Conservation (phyloP, 2,797 vertebrate genomes). For the Sibirionetta formosa region DNA sequence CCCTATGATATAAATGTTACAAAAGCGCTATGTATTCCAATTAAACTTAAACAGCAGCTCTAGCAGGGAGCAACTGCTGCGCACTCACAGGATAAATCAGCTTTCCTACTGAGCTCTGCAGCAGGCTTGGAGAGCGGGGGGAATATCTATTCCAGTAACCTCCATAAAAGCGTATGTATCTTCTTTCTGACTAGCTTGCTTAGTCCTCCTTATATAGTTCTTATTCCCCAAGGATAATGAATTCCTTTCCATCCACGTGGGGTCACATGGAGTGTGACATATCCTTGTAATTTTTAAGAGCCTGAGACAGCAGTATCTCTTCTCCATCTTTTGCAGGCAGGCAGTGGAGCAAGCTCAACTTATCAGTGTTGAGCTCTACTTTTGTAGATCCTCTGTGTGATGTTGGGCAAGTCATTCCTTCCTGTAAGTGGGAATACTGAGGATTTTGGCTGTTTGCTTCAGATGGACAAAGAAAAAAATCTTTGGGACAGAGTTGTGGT, state of each 20-base stretch:
- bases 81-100: constrained; percentile 26
- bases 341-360: not conserved
- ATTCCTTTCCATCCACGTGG: fast-evolving
- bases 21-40: constrained; percentile 36
- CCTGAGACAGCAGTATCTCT: not conserved
- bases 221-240: not conserved
- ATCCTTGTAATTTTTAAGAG: not conserved
- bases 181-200: not conserved
- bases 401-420: not conserved
- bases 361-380: not conserved
- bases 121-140: not conserved
- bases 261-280: not conserved
- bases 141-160: constrained; percentile 6
- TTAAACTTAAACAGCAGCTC: constrained; percentile 55
- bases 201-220: not conserved
- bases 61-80: constrained; percentile 20
- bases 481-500: not conserved
- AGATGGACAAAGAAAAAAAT: not conserved
- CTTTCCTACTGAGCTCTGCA: constrained; percentile 40
- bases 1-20: not conserved
- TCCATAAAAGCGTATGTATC: not conserved
- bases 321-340: not conserved
- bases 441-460: not conserved
- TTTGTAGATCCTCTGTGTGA: not conserved
- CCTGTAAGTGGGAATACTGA: not conserved